Evolutionary conservation across 2,113 vertebrate genomes (phyloP).

Genomic region (Anoplopoma fimbria): DNA sequence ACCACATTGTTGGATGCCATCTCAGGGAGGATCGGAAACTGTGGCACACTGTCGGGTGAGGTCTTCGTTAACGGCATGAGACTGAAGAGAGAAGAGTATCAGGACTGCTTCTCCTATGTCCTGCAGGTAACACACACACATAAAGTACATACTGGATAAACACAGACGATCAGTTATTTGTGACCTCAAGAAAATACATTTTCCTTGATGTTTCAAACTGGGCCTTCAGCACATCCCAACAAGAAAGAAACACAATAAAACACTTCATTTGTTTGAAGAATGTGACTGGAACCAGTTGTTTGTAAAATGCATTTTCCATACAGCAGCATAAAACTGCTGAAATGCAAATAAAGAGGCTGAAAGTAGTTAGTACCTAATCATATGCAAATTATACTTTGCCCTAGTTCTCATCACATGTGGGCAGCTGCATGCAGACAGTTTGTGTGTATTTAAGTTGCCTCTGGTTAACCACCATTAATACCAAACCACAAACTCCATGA

Average conservation of each 20-base stretch:
- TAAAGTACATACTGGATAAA: not conserved
- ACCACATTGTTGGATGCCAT: constrained; percentile 93
- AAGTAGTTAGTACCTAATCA: not conserved
- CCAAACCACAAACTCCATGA: constrained; percentile 42
- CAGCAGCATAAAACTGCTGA: not conserved
- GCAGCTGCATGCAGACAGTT: not conserved
- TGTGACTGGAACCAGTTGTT: not conserved
- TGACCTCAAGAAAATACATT: not conserved
- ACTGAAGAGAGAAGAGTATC: constrained; percentile 89
- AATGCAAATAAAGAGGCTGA: not conserved
- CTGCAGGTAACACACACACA: constrained; percentile 86
- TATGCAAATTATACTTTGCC: constrained; percentile 9
- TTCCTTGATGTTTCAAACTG: not conserved
- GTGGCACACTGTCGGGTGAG: constrained; percentile 85
- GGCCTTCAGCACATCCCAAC: not conserved
- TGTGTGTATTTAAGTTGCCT: constrained; percentile 24
- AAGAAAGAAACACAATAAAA: not conserved
- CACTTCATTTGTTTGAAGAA: not conserved
- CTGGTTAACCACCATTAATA: constrained; percentile 8
- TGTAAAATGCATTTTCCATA: not conserved
- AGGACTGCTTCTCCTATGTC: constrained; percentile 95
- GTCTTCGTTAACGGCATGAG: constrained; percentile 89
- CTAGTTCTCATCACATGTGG: constrained; percentile 4
- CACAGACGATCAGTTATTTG: not conserved
- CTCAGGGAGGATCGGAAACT: constrained; percentile 88